Evolutionary conservation across 2,797 vertebrate species (phyloP), one percentile per base, ranked within the genome.

Genomic region (Rallus crepitans): DNA sequence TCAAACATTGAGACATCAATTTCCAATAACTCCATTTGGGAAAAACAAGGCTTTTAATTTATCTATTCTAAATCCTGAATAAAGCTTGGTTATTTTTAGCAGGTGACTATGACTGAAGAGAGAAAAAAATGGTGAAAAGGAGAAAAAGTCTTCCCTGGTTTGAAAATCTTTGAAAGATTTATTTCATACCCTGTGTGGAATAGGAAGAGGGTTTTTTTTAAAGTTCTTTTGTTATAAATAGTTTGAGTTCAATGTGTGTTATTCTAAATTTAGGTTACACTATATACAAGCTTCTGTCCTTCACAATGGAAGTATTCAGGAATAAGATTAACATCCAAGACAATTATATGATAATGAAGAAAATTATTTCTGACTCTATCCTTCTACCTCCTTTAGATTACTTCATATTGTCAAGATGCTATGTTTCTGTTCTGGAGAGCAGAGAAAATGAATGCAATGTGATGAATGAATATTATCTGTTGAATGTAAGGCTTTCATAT

Each of bases 161-260:
- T 61, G 39, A 35, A 79, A 47, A 56, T n/a, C 16, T 71, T 75
- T 31, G 7, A 64, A 64, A 57, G 30, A 25, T 16, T 68, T 73
- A 1, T 52, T 93, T 68, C 8, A 37, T 70, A 81, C 30, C 23
- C 1, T 37, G 3, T 59, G 57, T 17, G 33, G 14, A 80, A 39
- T 24, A 60, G 15, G 16, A 75, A 61, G 6, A 4, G 56, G 9
- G 2, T 0, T 45, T 35, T 27, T 37, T 27, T 9, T 0, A 4
- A 50, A 47, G 19, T 30, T 72, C 21, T 70, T 76, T 56, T 7
- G n/a, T 82, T 76, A 39, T 56, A 55, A 14, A 9, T 11, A 7
- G 11, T 52, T 66, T 91, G 13, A 78, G 18, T 39, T 76, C 19
- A 60, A 1, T 30, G 3, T 69, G 33, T 79, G 8, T 64, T 82